phyloP scores from a whole-genome alignment of 92 coral and sea anemone genomes.

The Bergia puertoricense region DNA sequence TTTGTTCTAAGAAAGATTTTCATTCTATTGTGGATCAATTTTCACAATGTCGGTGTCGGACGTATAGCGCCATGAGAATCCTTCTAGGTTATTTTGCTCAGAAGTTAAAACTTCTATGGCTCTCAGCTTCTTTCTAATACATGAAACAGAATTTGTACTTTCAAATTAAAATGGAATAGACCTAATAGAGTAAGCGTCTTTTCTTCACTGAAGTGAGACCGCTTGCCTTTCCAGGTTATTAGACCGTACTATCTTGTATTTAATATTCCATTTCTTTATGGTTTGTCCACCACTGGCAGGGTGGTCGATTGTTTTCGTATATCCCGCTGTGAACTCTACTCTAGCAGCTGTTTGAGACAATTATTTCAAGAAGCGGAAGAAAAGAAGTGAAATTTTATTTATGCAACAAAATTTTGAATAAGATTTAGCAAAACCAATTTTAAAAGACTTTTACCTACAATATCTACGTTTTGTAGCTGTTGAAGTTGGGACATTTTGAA shows the following conservation, averaged over 20 bases:
- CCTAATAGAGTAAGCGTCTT: not conserved
- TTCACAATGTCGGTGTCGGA: not conserved
- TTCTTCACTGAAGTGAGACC: slow-evolving; percentile 13
- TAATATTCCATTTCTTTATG: slow-evolving; percentile 24
- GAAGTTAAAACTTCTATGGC: not conserved
- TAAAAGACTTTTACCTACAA: no score
- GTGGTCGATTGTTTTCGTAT: slow-evolving; percentile 17
- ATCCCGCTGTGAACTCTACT: slow-evolving; percentile 23
- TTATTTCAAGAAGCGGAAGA: not conserved
- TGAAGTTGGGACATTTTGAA: no score
- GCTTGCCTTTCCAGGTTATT: slow-evolving; percentile 1
- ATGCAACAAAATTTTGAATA: not conserved
- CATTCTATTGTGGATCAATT: not conserved
- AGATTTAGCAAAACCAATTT: no score
- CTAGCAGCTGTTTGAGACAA: slow-evolving; percentile 1
- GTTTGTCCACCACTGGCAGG: not conserved
- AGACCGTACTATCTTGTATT: not conserved
- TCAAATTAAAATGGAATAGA: not conserved
- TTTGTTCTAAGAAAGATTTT: slow-evolving; percentile 1
- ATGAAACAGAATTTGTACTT: not conserved
- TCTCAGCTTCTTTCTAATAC: not conserved
- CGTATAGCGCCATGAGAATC: not conserved
- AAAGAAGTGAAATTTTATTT: not conserved
- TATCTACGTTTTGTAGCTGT: not conserved
- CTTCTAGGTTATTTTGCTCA: not conserved